These are phyloP conservation scores for Enteromius afrohamiltoni DNA, from an alignment of 2,797 vertebrate genomes.

Conservation along the genomic window DNA sequence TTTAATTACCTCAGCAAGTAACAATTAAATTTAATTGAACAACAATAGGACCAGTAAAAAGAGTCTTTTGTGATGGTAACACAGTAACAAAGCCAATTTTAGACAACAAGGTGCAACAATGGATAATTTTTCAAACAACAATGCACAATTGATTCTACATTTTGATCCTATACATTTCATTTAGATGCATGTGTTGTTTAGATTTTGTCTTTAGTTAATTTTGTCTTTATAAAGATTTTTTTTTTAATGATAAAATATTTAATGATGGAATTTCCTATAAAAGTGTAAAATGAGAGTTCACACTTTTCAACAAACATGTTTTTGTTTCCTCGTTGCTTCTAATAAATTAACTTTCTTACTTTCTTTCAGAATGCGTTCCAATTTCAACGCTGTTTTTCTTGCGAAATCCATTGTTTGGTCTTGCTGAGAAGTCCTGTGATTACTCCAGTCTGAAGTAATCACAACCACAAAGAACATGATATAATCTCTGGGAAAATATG, in stretches of 20 bases:
- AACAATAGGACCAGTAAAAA: background rate
- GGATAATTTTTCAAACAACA: background rate
- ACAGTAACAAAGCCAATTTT: background rate
- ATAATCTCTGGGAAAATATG: conserved; percentile 19
- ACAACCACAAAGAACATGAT: conserved; percentile 17
- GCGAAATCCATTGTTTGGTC: background rate
- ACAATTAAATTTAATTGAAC: background rate
- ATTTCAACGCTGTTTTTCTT: background rate
- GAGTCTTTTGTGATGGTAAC: background rate
- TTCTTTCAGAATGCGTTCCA: background rate
- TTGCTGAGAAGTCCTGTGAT: background rate
- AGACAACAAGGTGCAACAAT: background rate
- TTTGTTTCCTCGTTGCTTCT: background rate
- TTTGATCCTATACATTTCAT: background rate
- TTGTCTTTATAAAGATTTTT: background rate
- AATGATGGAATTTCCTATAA: background rate
- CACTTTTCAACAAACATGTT: background rate
- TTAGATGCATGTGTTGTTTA: background rate
- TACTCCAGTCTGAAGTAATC: conserved; percentile 1
- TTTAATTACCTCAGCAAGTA: background rate
- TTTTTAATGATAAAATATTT: background rate
- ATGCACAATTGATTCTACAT: background rate
- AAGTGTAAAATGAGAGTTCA: background rate
- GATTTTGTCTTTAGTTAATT: background rate
- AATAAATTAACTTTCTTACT: background rate